Base-by-base conservation (phyloP, 2,797 vertebrate species). In the Acanthiza pusilla region DNA sequence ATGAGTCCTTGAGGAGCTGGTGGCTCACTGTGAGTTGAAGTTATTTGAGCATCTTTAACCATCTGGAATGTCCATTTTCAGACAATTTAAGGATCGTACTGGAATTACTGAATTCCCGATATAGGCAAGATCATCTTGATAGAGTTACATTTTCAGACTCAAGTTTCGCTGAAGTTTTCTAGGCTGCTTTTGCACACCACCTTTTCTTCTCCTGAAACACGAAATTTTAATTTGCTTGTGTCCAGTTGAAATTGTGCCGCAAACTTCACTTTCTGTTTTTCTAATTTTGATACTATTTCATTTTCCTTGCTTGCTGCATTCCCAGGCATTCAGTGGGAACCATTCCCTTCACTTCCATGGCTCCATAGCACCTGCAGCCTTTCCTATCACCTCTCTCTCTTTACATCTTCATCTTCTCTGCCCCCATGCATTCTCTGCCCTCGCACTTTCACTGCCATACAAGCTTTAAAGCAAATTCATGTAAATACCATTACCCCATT, bases 231-330 rank as follows among this genome's bases (percentile, higher is more conserved):
- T 16, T 91, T 73, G 4, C 17, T 70, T 47, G 5, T 74, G 18
- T 36, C 36, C 27, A 53, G 5, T 4, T 61, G 18, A 26, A 76
- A 47, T 36, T 9, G 29, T 15, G 40, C 40, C 0, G 0, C 7
- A 63, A 76, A 73, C 8, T 43, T 27, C 0, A 0, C 18, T 53
- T 48, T 45, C 43, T 51, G 8, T 22, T 48, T 79, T 74, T 51
- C 16, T 27, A 5, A 32, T 45, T 88, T 80, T 80, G 18, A 13
- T 67, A 8, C 6, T 63, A 7, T 29, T 74, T 57, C 76, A 13
- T 63, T 81, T 38, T 32, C 25, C 26, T 67, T 16, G 1, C 16
- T 91, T 73, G 15, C 22, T 45, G 21, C 21, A n/a, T 85, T 65
- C 22, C 23, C 32, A 19, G 47, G 34, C 22, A 47, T 47, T 34